phyloP scores from a whole-genome alignment of 2,797 vertebrate genomes.

The Coracias cyanogaster region DNA sequence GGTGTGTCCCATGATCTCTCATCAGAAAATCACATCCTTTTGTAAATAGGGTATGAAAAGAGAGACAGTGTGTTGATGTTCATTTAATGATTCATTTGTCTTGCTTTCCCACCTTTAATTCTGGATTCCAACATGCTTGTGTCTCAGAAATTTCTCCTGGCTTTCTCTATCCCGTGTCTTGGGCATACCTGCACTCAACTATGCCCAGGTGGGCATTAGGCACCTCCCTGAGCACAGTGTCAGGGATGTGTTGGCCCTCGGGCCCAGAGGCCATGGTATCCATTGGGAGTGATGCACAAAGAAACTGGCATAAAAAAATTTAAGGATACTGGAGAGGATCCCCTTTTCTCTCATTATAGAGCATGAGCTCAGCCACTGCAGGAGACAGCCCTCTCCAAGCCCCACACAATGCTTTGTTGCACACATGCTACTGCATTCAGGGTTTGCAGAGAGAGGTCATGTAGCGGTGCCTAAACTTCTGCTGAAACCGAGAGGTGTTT shows the following conservation, averaged over 20 bases:
- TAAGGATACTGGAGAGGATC: neutral
- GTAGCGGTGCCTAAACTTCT: rapidly evolving
- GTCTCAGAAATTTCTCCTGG: neutral
- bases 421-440: rapidly evolving
- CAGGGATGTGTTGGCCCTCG: neutral
- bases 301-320: neutral
- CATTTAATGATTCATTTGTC: neutral
- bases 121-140: neutral
- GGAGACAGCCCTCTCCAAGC: neutral
- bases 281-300: rapidly evolving
- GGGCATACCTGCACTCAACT: neutral
- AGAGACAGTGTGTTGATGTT: neutral
- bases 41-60: neutral
- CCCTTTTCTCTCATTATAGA: neutral
- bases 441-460: neutral
- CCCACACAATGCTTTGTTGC: rapidly evolving
- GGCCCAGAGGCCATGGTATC: neutral
- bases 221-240: neutral
- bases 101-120: neutral
- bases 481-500: neutral
- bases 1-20: neutral
- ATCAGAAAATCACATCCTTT: conserved; percentile 4
- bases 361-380: neutral
- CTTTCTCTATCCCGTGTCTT: neutral
- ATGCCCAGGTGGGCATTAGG: neutral